Percentiles rank a stretch among this genome's conserved stretches.
Evolutionary conservation across 2,797 vertebrate species (phyloP).

Genomic region (Alectoris magna): DNA sequence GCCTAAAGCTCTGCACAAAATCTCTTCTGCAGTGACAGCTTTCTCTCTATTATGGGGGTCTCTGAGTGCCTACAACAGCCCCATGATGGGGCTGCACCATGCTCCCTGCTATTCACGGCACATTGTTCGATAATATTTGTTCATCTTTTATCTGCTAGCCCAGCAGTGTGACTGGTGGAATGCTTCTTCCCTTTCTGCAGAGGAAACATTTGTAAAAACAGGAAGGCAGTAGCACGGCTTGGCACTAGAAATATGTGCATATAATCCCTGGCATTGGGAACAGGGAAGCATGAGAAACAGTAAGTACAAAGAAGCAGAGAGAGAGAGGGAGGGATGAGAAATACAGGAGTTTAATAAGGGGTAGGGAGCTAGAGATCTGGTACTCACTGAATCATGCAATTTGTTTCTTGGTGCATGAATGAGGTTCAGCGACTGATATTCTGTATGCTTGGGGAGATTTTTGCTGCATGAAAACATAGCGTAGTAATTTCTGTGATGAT

Average conservation of each 20-base stretch:
- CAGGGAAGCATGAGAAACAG: neutral
- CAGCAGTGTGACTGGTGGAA: neutral
- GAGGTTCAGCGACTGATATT: neutral
- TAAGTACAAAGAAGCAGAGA: neutral
- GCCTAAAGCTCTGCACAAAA: neutral
- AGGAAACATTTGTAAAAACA: neutral
- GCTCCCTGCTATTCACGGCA: neutral
- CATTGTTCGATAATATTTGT: accelerated
- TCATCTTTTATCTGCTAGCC: neutral
- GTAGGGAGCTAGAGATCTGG: neutral
- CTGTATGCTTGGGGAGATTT: neutral
- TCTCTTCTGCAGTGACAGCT: neutral
- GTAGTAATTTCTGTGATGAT: neutral
- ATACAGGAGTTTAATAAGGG: neutral
- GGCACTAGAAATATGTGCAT: neutral
- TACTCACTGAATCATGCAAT: constrained; percentile 3
- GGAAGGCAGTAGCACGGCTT: neutral
- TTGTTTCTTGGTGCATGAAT: neutral
- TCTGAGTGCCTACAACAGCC: accelerated
- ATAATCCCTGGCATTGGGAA: neutral
- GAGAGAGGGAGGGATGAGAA: neutral
- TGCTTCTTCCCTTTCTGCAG: neutral
- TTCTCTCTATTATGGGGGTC: neutral
- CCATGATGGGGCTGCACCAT: neutral
- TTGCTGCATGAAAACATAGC: neutral